Conservation (phyloP, 2,888 invertebrate genomes). For the Stictocephala bisonia region DNA sequence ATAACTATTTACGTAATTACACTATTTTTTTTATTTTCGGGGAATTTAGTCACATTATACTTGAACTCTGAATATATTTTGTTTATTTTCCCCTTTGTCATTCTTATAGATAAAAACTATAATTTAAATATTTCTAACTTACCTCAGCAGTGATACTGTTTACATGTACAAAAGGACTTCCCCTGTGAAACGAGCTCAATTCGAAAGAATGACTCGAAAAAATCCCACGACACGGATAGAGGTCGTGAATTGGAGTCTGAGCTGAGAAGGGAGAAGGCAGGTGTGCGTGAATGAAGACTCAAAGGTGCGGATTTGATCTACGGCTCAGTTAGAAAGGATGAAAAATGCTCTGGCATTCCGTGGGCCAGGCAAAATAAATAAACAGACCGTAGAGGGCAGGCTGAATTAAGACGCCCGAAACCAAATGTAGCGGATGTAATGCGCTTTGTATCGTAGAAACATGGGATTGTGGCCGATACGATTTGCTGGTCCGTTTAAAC, state of each 20-base stretch:
- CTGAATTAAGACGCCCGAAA: background rate
- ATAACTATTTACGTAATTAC: no score
- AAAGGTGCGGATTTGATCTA: constrained; percentile 16
- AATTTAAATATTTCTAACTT: no score
- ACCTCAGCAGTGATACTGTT: no score
- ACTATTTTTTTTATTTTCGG: no score
- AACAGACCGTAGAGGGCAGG: constrained; percentile 3
- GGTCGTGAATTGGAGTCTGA: constrained; percentile 8
- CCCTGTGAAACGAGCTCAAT: no score
- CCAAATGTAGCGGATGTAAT: constrained; percentile 37
- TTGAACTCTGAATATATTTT: no score
- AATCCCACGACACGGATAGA: no score
- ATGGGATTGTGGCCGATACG: constrained; percentile 31
- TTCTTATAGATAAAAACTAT: no score
- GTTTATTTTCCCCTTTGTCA: no score
- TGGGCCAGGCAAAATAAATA: constrained; percentile 27
- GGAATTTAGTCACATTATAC: no score
- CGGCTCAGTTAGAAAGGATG: constrained; percentile 17
- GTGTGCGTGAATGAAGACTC: background rate
- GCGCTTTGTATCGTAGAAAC: constrained; percentile 5
- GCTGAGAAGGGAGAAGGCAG: background rate
- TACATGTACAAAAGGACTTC: no score
- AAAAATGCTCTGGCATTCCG: constrained; percentile 29
- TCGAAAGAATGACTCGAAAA: no score
- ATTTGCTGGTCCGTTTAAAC: constrained; percentile 17